These are phyloP conservation scores for Cataglyphis cursor DNA, from an alignment of 2,888 invertebrate species.

Conservation along the genomic window DNA sequence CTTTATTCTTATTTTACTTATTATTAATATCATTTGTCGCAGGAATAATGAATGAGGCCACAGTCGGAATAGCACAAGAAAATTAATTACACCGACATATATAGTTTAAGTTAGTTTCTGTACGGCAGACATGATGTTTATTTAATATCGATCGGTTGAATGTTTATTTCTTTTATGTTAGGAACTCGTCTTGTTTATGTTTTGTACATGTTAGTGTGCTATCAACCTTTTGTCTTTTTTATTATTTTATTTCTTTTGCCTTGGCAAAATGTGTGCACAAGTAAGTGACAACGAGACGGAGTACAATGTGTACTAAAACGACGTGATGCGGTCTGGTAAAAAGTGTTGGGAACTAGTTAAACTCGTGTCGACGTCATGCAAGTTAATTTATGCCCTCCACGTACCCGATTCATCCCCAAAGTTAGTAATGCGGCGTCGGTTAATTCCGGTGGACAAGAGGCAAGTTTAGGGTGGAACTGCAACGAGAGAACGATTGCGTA, in stretches of 20 bases:
- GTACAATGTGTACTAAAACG: slow-evolving; percentile 50
- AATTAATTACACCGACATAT: background rate
- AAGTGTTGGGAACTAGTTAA: slow-evolving; percentile 75
- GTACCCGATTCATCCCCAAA: slow-evolving; percentile 77
- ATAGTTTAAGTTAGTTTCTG: background rate
- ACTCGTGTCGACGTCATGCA: slow-evolving; percentile 64
- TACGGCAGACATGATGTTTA: background rate
- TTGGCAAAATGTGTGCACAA: slow-evolving; percentile 23
- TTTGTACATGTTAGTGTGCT: slow-evolving; percentile 5
- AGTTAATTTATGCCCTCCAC: slow-evolving; percentile 77
- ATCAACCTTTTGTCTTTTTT: slow-evolving; percentile 14
- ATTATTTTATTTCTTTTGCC: slow-evolving; percentile 7
- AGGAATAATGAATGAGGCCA: background rate
- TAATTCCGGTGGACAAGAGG: slow-evolving; percentile 68
- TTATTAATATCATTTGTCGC: background rate
- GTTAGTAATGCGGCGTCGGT: slow-evolving; percentile 71
- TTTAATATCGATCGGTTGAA: slow-evolving; percentile 9
- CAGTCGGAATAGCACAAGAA: background rate
- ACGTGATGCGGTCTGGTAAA: slow-evolving; percentile 66
- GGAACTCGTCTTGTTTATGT: slow-evolving; percentile 30
- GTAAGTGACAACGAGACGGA: slow-evolving; percentile 29
- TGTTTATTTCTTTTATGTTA: background rate
- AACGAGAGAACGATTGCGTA: slow-evolving; percentile 16
- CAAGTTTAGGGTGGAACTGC: slow-evolving; percentile 24
- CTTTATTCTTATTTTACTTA: background rate